Evolutionary conservation across 2,113 vertebrate genomes (phyloP).

Genomic region (Murina feae): DNA sequence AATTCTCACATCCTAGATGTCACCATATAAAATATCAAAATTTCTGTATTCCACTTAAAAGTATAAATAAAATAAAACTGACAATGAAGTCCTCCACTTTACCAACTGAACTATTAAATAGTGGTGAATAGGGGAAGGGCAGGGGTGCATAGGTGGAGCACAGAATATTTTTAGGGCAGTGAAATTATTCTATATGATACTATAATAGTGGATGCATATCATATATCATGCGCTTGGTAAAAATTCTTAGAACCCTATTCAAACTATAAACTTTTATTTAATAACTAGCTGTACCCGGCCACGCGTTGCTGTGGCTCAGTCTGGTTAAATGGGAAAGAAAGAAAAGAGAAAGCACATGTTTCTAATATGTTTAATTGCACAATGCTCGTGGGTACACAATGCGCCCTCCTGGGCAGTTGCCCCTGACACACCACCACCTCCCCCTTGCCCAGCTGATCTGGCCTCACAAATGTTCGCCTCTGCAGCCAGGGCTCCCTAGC

Average conservation of each 20-base stretch:
- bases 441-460: too few relatives aligned
- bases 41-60: neutral
- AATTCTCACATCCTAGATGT: neutral
- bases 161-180: neutral
- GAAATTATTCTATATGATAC: neutral
- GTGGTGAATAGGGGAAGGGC: rapidly evolving
- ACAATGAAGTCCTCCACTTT: neutral
- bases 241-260: neutral
- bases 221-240: neutral
- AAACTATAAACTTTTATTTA: neutral
- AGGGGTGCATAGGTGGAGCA: too few relatives aligned
- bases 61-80: neutral
- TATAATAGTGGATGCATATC: neutral
- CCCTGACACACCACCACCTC: too few relatives aligned
- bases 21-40: neutral
- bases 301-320: too few relatives aligned
- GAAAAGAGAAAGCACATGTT: too few relatives aligned
- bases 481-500: too few relatives aligned
- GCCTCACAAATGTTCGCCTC: too few relatives aligned
- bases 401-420: too few relatives aligned
- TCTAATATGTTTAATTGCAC: too few relatives aligned
- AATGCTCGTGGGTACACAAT: too few relatives aligned
- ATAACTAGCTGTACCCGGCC: too few relatives aligned
- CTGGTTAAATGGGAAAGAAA: too few relatives aligned
- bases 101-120: neutral